These are phyloP conservation scores for Patella depressa DNA, from an alignment of 2,888 invertebrate genomes.

Conservation along the genomic window DNA sequence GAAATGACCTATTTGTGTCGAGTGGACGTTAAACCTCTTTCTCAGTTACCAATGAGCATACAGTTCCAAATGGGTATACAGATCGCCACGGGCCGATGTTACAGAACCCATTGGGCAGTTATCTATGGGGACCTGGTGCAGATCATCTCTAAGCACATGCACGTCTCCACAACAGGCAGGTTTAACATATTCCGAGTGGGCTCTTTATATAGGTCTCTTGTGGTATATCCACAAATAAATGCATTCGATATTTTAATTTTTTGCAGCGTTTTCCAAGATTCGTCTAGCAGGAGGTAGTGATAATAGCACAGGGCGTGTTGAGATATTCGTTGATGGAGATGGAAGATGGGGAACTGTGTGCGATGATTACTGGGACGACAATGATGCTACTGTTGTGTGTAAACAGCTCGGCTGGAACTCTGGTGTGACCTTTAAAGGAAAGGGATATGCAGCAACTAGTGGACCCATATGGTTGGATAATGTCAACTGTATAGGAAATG, in stretches of 20 bases:
- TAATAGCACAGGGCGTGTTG: constrained; percentile 78
- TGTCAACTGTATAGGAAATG: constrained; percentile 51
- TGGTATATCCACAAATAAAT: too few relatives aligned
- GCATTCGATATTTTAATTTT: background rate
- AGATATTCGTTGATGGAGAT: constrained; percentile 72
- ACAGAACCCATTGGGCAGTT: too few relatives aligned
- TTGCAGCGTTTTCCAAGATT: constrained; percentile 72
- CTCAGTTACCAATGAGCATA: too few relatives aligned
- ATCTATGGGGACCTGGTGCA: too few relatives aligned
- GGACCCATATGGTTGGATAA: constrained; percentile 63
- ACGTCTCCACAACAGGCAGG: too few relatives aligned
- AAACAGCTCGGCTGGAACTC: constrained; percentile 46
- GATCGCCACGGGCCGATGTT: too few relatives aligned
- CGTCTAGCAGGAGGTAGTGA: constrained; percentile 77
- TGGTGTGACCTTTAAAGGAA: constrained; percentile 43
- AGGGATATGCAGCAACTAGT: constrained; percentile 41
- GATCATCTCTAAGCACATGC: too few relatives aligned
- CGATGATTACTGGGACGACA: constrained; percentile 54
- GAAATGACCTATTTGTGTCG: too few relatives aligned
- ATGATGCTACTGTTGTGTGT: constrained; percentile 51
- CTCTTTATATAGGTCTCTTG: background rate
- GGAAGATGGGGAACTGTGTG: constrained; percentile 58
- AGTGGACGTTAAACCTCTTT: too few relatives aligned
- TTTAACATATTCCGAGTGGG: background rate
- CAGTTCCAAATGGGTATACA: too few relatives aligned